Evolutionary conservation across 2,888 invertebrate species (phyloP), one percentile per base, ranked within the genome.

Genomic region (Eupeodes luniger): DNA sequence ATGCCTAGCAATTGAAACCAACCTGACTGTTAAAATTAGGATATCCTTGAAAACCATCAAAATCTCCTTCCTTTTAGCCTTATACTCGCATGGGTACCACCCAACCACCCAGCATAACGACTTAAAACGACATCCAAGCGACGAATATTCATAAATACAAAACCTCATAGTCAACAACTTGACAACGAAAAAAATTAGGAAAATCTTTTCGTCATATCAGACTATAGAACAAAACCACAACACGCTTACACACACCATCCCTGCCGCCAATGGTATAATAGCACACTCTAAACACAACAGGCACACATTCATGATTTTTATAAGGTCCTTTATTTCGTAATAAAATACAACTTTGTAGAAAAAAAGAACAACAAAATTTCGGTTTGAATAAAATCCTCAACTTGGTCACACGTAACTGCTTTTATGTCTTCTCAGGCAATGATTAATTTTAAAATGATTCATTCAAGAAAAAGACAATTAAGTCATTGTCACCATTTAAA

Each of bases 121-220:
- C 27, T 27, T 27, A 19, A 55, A 55, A 16, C 55, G 10, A 62
- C 40, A 62, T n/a, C 16, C 16, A 16, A 19, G 5, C 16, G 12
- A 47, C 64, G 44, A 62, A 69, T 16, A 53, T 69, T 69, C 53
- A 36, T 12, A n/a, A 40, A 40, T 9, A 40, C 40, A 40, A 40
- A 40, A 40, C 40, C 9, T 5, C 40, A 40, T 40, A 40, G 40
- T 40, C 34, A 67, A 27, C 34, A 6, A 6, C 5, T 11, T 61
- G 9, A 61, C 16, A 47, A 64, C 5, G 27, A 34, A 12, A 53
- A 36, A 49, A 27, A 53, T 12, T 12, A 69, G 11, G 11, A 11
- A 53, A 69, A 36, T 69, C 53, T 53, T 69, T 51, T 53, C 67
- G 69, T 40, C 69, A 69, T 40, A 40, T 19, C 69, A 69, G 69